These are phyloP conservation scores for Pristionchus arcanus DNA, from an alignment of 2,888 invertebrate genomes.

Conservation along the genomic window DNA sequence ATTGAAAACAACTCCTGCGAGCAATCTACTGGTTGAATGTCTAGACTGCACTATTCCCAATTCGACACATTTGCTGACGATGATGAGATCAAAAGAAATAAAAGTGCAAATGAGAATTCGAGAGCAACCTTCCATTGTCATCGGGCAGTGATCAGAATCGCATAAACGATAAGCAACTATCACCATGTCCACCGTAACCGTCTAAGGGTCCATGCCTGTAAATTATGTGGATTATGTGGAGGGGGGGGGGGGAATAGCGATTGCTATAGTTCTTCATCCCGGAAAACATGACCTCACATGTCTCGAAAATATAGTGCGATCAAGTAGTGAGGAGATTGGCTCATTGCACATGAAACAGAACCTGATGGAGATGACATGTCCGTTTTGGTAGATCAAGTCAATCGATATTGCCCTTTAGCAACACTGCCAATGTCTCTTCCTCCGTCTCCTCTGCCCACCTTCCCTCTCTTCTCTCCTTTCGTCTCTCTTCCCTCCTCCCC, in stretches of 20 bases:
- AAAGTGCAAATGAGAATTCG: neutral
- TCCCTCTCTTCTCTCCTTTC: neutral
- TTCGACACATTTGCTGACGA: neutral
- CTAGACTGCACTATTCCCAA: neutral
- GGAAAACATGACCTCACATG: too few relatives aligned
- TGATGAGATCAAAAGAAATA: neutral
- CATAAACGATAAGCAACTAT: neutral
- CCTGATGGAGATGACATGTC: neutral
- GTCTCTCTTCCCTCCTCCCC: neutral
- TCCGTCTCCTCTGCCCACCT: neutral
- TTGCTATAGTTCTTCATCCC: too few relatives aligned
- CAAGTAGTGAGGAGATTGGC: too few relatives aligned
- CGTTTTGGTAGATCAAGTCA: neutral
- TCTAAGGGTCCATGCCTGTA: too few relatives aligned
- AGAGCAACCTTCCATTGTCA: neutral
- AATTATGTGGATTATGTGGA: too few relatives aligned
- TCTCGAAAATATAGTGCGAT: too few relatives aligned
- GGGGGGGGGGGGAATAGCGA: neutral
- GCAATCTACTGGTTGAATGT: neutral
- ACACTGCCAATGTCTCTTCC: neutral
- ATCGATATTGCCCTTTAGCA: constrained; percentile 21
- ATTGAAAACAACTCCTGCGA: neutral
- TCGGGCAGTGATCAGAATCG: neutral
- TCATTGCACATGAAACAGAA: too few relatives aligned
- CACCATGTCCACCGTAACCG: neutral